These are phyloP conservation scores for Drosophila falleni DNA, from an alignment of 2,888 invertebrate genomes.

Conservation along the genomic window DNA sequence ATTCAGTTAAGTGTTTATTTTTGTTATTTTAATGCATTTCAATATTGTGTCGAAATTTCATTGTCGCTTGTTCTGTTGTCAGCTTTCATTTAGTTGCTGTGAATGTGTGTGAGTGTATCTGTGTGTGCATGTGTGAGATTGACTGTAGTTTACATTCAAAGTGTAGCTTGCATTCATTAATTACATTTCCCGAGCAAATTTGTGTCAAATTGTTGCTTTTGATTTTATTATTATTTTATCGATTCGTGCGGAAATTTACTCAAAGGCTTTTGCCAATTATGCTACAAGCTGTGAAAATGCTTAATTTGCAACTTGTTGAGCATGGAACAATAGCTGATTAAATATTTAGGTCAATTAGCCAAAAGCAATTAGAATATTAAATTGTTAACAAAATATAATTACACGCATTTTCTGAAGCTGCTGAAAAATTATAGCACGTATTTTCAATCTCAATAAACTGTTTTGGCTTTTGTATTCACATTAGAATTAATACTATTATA, in stretches of 20 bases:
- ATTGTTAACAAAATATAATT: slow-evolving; percentile 6
- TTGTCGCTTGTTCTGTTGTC: slow-evolving; percentile 40
- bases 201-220: slow-evolving; percentile 63
- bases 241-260: slow-evolving; percentile 32
- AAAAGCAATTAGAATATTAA: slow-evolving; percentile 18
- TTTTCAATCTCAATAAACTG: background rate
- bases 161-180: slow-evolving; percentile 46
- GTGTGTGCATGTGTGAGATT: slow-evolving; percentile 2
- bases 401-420: background rate
- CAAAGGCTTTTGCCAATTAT: slow-evolving; percentile 34
- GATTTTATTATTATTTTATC: slow-evolving; percentile 59
- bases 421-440: background rate
- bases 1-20: slow-evolving; percentile 24
- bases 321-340: slow-evolving; percentile 25
- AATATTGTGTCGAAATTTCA: slow-evolving; percentile 52
- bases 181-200: slow-evolving; percentile 53
- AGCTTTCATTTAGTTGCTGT: slow-evolving; percentile 19
- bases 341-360: slow-evolving; percentile 34
- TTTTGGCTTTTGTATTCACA: background rate
- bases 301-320: slow-evolving; percentile 50
- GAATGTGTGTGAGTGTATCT: background rate
- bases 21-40: slow-evolving; percentile 46
- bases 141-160: slow-evolving; percentile 21
- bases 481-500: background rate
- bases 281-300: slow-evolving; percentile 30